These are phyloP conservation scores for Pegoplata infirma DNA, from an alignment of 2,888 invertebrate genomes.

Conservation along the genomic window DNA sequence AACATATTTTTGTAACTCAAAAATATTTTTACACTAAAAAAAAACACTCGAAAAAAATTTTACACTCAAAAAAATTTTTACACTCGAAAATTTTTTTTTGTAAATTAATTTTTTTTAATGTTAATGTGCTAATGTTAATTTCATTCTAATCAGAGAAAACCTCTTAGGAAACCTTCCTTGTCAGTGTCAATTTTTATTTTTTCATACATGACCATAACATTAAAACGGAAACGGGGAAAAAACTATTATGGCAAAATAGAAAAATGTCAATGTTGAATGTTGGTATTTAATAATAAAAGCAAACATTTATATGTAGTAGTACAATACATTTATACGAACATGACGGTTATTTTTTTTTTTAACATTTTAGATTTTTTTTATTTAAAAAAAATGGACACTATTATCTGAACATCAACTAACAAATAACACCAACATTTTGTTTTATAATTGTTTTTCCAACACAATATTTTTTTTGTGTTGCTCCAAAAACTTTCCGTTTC, in stretches of 20 bases:
- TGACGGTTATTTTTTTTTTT: no score
- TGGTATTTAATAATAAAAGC: conserved; percentile 24
- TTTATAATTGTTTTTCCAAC: conserved; percentile 25
- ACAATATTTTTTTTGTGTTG: conserved; percentile 6
- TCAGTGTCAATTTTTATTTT: conserved; percentile 27
- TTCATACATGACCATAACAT: conserved; percentile 39
- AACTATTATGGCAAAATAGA: conserved; percentile 27
- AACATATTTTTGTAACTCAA: no score
- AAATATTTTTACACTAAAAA: no score
- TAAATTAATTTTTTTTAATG: no score
- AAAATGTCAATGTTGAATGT: conserved; percentile 54
- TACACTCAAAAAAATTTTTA: no score
- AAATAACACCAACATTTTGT: conserved; percentile 43
- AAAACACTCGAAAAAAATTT: no score
- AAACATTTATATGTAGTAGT: background rate
- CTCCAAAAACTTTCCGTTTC: conserved; percentile 19
- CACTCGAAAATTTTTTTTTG: no score
- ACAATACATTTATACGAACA: background rate
- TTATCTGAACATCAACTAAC: conserved; percentile 39
- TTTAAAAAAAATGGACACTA: conserved; percentile 19
- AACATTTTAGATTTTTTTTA: conserved; percentile 1
- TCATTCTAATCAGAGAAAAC: no score
- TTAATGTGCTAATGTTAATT: no score
- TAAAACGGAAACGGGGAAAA: conserved; percentile 51
- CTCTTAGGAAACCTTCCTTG: no score